Evolutionary conservation across 2,888 invertebrate genomes (phyloP).

Genomic region (Chrysolina haemoptera): DNA sequence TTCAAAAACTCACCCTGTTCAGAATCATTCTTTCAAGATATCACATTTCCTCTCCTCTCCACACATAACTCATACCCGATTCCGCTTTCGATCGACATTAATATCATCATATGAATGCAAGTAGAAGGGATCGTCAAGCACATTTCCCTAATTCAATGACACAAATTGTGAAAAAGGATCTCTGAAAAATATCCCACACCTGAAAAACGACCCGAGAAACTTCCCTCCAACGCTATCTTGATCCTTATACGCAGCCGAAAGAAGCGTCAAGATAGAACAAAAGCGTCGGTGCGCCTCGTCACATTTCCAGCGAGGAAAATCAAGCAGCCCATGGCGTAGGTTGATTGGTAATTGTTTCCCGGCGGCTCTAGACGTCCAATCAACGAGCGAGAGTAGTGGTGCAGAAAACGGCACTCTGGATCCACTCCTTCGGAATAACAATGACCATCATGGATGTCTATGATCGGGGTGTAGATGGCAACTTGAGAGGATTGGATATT

Average conservation of each 20-base stretch:
- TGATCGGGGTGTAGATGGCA: conserved; percentile 43
- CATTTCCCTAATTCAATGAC: conserved; percentile 66
- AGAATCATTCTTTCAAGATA: neutral
- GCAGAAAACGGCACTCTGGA: conserved; percentile 68
- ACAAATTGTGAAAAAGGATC: conserved; percentile 58
- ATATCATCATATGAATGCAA: conserved; percentile 60
- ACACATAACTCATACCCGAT: conserved; percentile 44
- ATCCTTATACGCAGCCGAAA: conserved; percentile 2
- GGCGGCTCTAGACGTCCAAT: conserved; percentile 66
- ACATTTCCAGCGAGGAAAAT: conserved; percentile 2
- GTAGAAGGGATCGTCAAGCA: conserved; percentile 58
- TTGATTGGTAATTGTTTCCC: conserved; percentile 67
- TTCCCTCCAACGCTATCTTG: conserved; percentile 17
- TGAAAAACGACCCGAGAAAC: conserved; percentile 10
- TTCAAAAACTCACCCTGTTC: too few relatives aligned
- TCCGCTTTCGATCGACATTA: conserved; percentile 54
- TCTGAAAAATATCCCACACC: conserved; percentile 28
- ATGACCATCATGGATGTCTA: conserved; percentile 56
- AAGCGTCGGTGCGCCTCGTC: neutral
- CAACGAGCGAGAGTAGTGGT: conserved; percentile 68
- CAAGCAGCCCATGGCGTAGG: conserved; percentile 56
- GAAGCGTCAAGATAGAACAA: neutral
- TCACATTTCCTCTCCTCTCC: neutral
- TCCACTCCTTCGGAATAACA: conserved; percentile 67
- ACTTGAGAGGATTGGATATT: conserved; percentile 41